Evolutionary conservation across 2,888 invertebrate species (phyloP).

Genomic region (Drosophila atripex): DNA sequence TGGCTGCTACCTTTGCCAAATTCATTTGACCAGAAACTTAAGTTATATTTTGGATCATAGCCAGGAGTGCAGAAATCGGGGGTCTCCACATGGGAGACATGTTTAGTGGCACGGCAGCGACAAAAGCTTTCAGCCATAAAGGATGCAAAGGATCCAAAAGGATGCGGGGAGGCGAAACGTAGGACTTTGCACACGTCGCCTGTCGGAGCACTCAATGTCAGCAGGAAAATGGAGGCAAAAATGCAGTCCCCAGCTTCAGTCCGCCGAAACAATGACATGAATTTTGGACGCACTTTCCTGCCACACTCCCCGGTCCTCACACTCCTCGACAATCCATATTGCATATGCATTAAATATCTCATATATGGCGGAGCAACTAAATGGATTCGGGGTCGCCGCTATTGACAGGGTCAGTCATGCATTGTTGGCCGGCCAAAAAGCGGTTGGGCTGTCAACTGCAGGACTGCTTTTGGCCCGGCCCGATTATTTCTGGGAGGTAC

Average conservation of each 20-base stretch:
- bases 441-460: conserved; percentile 63
- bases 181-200: conserved; percentile 65
- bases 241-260: conserved; percentile 65
- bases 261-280: conserved; percentile 58
- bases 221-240: conserved; percentile 30
- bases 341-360: conserved; percentile 72
- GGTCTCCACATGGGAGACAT: conserved; percentile 62
- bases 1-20: conserved; percentile 82
- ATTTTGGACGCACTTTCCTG: conserved; percentile 68
- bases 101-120: conserved; percentile 79
- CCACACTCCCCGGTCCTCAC: not conserved
- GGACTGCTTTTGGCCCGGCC: conserved; percentile 28
- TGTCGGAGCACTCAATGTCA: conserved; percentile 77
- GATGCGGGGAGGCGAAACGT: conserved; percentile 46
- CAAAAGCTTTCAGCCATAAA: conserved; percentile 82
- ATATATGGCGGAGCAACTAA: conserved; percentile 57
- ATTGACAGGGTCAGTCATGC: conserved; percentile 79
- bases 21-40: conserved; percentile 83
- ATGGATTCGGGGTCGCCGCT: conserved; percentile 62
- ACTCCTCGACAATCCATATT: conserved; percentile 22
- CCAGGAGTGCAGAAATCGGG: conserved; percentile 53
- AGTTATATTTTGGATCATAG: conserved; percentile 81
- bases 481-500: not conserved
- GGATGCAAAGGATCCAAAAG: conserved; percentile 47
- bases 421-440: conserved; percentile 75